Conservation (phyloP, 1,140 invertebrate genomes). For the Ganaspis sp. region DNA sequence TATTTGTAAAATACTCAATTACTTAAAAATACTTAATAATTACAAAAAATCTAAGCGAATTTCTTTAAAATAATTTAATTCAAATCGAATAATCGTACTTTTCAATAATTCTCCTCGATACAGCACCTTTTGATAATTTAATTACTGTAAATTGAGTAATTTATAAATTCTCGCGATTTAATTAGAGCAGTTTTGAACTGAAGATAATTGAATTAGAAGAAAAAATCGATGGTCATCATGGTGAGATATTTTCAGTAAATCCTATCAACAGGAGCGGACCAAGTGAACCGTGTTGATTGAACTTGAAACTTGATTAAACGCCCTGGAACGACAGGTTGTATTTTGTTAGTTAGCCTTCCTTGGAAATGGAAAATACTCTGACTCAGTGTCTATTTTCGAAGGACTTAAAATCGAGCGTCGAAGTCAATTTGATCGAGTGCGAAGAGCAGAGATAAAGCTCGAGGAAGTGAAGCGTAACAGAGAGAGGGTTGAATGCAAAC, state of each 20-base stretch:
- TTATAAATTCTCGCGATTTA: neutral
- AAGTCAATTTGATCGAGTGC: conserved; percentile 51
- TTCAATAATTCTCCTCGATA: too few relatives aligned
- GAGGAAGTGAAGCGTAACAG: conserved; percentile 24
- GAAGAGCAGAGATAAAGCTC: conserved; percentile 38
- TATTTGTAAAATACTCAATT: too few relatives aligned
- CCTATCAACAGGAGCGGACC: neutral
- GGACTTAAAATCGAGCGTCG: conserved; percentile 35
- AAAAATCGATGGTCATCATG: conserved; percentile 16
- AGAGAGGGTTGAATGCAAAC: conserved; percentile 10
- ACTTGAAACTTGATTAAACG: conserved; percentile 25
- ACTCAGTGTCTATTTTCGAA: conserved; percentile 36
- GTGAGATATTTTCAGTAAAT: conserved; percentile 22
- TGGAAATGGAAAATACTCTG: conserved; percentile 17
- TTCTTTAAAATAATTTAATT: too few relatives aligned
- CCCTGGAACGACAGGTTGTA: conserved; percentile 9
- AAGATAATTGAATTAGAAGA: conserved; percentile 15
- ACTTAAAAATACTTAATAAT: too few relatives aligned
- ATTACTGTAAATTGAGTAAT: neutral
- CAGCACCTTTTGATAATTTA: neutral
- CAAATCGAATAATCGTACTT: too few relatives aligned
- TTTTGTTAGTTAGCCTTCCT: conserved; percentile 19
- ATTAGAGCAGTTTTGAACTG: neutral
- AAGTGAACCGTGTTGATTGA: conserved; percentile 27
- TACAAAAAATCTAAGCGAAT: too few relatives aligned